A percentile compares a stretch with the other conserved stretches of the same genome.
phyloP scores from a whole-genome alignment of 64 coral and sea anemone species.

The Actinia equina region DNA sequence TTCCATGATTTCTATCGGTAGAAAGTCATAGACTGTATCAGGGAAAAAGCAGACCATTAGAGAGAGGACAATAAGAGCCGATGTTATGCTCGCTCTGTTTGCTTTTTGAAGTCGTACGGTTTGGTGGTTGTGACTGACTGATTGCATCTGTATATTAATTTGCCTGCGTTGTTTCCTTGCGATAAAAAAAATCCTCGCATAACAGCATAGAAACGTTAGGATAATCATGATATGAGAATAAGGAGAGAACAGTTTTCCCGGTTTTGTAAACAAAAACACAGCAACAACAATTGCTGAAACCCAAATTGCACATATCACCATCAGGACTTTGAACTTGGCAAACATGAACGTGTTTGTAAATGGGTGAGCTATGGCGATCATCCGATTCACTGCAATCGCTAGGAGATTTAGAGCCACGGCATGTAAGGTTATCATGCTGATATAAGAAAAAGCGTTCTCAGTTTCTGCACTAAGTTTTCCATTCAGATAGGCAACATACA shows the following conservation, averaged over 20 bases:
- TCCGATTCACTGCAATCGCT: conserved; percentile 35
- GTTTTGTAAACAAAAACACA: conserved; percentile 4
- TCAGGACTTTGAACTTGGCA: background rate
- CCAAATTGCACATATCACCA: conserved; percentile 24
- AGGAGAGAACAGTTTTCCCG: background rate
- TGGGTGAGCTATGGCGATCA: conserved; percentile 24
- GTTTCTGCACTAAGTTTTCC: background rate
- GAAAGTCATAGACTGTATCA: conserved; percentile 30
- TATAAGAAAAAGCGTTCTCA: background rate
- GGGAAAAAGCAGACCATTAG: conserved; percentile 37
- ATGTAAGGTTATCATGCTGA: conserved; percentile 12
- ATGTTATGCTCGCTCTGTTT: conserved; percentile 29
- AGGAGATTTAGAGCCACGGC: conserved; percentile 27
- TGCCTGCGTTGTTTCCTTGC: conserved; percentile 25
- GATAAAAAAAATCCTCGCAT: conserved; percentile 41
- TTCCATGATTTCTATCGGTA: background rate
- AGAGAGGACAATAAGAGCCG: conserved; percentile 23
- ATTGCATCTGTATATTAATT: conserved; percentile 41
- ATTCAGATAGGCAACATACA: conserved; percentile 21
- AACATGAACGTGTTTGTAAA: conserved; percentile 39
- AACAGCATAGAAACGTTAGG: conserved; percentile 10
- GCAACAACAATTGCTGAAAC: background rate
- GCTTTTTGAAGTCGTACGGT: background rate
- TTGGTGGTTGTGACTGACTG: conserved; percentile 30
- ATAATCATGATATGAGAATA: conserved; percentile 36